phyloP scores from a whole-genome alignment of 2,888 invertebrate genomes.

The Steinernema hermaphroditum region DNA sequence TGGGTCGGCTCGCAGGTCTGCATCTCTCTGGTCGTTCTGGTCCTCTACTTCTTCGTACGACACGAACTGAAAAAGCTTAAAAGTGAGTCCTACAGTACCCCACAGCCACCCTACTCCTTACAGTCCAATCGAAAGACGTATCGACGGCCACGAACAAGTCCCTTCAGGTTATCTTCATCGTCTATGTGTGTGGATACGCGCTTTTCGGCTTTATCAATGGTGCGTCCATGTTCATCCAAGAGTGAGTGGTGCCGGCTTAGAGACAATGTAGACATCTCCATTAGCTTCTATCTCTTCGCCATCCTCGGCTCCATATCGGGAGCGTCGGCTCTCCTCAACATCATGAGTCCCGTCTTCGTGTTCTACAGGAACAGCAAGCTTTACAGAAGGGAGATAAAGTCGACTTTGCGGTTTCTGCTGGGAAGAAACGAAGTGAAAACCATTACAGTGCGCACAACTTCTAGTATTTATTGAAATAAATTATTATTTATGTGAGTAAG shows the following conservation, averaged over 20 bases:
- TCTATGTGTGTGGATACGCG: conserved; percentile 26
- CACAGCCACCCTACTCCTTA: neutral
- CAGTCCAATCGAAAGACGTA: conserved; percentile 9
- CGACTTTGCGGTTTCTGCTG: neutral
- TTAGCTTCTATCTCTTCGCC: neutral
- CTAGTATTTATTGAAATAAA: neutral
- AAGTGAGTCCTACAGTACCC: neutral
- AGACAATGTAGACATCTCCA: no score
- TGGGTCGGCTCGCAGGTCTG: conserved; percentile 11
- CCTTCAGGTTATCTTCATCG: conserved; percentile 5
- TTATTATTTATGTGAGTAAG: no score
- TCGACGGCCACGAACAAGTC: conserved; percentile 9
- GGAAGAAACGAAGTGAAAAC: neutral
- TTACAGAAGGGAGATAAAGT: neutral
- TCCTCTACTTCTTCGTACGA: neutral
- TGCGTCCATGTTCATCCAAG: neutral
- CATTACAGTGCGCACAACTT: neutral
- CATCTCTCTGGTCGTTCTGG: neutral
- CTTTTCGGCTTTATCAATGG: conserved; percentile 3
- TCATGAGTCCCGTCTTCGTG: conserved; percentile 9
- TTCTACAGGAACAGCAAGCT: conserved; percentile 26
- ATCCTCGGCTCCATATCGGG: conserved; percentile 12
- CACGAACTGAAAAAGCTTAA: conserved; percentile 3
- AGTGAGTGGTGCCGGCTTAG: neutral
- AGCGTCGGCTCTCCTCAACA: conserved; percentile 9